Conservation (phyloP, 1,140 invertebrate genomes). For the Drosophila parabipectinata region DNA sequence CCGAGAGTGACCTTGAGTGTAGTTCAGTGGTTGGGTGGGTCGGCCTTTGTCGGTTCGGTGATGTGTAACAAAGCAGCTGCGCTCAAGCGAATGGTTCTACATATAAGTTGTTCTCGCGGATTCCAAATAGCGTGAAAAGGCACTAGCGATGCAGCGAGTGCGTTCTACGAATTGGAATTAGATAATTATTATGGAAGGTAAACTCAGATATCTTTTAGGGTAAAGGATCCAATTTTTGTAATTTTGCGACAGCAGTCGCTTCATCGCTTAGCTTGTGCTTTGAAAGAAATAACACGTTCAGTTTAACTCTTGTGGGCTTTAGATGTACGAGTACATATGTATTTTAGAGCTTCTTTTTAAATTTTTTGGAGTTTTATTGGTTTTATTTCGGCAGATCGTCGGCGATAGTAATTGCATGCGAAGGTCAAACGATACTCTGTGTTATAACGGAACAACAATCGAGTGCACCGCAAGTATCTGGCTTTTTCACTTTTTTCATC, state of each 20-base stretch:
- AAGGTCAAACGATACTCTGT: slow-evolving; percentile 71
- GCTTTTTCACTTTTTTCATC: slow-evolving; percentile 58
- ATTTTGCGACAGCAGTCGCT: not conserved
- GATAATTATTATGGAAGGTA: not conserved
- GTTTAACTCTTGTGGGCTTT: slow-evolving; percentile 17
- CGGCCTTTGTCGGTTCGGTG: slow-evolving; percentile 73
- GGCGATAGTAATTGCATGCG: slow-evolving; percentile 73
- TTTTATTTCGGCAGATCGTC: slow-evolving; percentile 7
- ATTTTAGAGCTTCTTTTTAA: slow-evolving; percentile 25
- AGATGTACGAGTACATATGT: slow-evolving; percentile 68
- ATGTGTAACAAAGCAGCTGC: slow-evolving; percentile 77
- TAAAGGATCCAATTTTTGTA: too few relatives aligned
- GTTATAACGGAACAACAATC: not conserved
- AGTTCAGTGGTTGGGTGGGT: slow-evolving; percentile 8
- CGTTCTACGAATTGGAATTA: not conserved
- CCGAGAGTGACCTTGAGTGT: not conserved
- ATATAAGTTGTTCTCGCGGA: not conserved
- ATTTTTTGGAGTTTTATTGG: slow-evolving; percentile 3
- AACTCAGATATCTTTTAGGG: not conserved
- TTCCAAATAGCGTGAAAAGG: not conserved
- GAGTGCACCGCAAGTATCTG: slow-evolving; percentile 44
- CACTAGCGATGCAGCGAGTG: not conserved
- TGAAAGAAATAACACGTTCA: slow-evolving; percentile 9
- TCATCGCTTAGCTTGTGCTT: not conserved
- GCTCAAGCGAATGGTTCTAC: slow-evolving; percentile 23